phyloP scores from a whole-genome alignment of 2,797 vertebrate genomes.

The Hippopotamyrus pictus region DNA sequence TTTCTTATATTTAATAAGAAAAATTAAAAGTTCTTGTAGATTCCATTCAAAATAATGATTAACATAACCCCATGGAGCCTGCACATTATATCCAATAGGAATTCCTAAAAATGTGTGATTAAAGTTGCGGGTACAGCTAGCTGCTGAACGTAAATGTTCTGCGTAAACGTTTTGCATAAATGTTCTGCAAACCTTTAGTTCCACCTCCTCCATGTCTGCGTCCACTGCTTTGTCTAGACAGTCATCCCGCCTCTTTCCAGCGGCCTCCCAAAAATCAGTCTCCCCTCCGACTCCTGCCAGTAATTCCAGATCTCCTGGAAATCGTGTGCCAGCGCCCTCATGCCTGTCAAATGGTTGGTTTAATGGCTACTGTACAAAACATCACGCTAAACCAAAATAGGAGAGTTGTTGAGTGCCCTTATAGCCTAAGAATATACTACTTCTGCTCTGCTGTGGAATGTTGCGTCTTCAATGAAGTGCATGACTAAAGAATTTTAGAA shows the following conservation, averaged over 20 bases:
- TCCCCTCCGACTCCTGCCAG: not conserved
- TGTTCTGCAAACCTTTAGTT: not conserved
- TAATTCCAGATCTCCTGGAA: not conserved
- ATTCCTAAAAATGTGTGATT: not conserved
- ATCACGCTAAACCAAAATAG: not conserved
- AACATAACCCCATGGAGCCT: not conserved
- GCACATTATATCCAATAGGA: not conserved
- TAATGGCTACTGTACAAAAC: not conserved
- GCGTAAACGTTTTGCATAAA: not conserved
- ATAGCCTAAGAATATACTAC: not conserved
- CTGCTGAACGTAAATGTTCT: not conserved
- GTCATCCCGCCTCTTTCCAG: not conserved
- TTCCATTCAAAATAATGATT: not conserved
- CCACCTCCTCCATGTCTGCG: not conserved
- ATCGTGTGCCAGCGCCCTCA: not conserved
- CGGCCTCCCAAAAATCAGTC: not conserved
- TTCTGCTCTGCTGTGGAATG: not conserved
- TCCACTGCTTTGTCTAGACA: not conserved
- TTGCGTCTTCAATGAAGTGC: not conserved
- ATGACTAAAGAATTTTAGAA: not conserved
- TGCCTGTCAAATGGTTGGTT: not conserved
- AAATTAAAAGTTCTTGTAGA: not conserved
- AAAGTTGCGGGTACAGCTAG: not conserved
- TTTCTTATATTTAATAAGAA: not conserved
- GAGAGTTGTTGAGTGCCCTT: not conserved